A percentile compares a stretch with the other conserved stretches of the same genome.
These are phyloP conservation scores for Alectura lathami DNA, from an alignment of 2,113 vertebrate genomes.

Conservation along the genomic window DNA sequence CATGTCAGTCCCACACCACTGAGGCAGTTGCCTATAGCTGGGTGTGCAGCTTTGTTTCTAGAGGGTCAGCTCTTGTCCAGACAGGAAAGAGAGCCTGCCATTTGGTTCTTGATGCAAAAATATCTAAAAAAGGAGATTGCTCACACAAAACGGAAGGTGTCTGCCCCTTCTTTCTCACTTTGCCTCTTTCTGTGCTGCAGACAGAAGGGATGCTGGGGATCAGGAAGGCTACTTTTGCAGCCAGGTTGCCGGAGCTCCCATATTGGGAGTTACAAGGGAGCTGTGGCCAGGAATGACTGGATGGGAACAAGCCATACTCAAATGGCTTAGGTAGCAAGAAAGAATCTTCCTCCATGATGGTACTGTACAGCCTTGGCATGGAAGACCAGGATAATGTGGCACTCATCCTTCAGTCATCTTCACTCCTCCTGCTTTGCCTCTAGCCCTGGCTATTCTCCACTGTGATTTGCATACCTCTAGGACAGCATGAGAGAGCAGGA, in stretches of 20 bases:
- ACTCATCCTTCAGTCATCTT: background rate
- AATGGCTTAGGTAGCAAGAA: background rate
- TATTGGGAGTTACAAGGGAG: background rate
- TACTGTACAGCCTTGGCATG: background rate
- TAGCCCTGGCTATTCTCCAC: background rate
- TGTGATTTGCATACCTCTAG: background rate
- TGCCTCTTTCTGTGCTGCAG: background rate
- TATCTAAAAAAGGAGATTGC: background rate
- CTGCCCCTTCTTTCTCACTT: background rate
- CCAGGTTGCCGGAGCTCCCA: background rate
- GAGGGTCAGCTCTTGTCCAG: background rate
- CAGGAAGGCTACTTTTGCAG: background rate
- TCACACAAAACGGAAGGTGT: fast-evolving
- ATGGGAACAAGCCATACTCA: background rate
- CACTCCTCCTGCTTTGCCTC: background rate
- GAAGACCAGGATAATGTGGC: background rate
- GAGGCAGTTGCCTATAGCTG: background rate
- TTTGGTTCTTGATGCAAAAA: background rate
- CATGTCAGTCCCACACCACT: background rate
- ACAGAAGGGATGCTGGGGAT: background rate
- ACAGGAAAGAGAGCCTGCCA: background rate
- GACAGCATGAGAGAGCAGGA: background rate
- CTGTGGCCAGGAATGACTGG: background rate
- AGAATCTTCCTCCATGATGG: background rate
- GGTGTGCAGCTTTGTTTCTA: background rate